Conservation (phyloP, 2,113 vertebrate genomes). For the Phyllostomus discolor region DNA sequence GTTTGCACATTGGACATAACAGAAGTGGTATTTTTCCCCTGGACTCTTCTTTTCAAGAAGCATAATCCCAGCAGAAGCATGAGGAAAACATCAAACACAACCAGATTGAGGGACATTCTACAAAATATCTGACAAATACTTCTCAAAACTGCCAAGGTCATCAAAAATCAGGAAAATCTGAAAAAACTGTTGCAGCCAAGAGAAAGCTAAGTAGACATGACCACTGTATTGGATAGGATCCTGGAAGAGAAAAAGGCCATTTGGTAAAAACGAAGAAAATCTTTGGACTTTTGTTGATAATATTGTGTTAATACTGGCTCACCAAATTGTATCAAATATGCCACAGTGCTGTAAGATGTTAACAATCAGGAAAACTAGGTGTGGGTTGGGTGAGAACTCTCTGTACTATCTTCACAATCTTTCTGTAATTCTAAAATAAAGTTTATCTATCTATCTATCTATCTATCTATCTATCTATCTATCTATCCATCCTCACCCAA, state of each 20-base stretch:
- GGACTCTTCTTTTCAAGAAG: background rate
- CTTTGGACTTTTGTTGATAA: background rate
- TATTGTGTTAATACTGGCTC: background rate
- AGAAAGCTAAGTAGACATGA: background rate
- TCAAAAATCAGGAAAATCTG: background rate
- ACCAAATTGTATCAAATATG: background rate
- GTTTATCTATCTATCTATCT: background rate
- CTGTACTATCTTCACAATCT: background rate
- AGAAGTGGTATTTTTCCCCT: background rate
- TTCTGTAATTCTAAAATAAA: background rate
- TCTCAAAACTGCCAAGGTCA: background rate
- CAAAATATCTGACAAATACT: background rate
- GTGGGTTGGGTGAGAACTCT: background rate
- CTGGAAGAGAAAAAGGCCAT: background rate
- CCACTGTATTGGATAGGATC: background rate
- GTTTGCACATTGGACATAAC: background rate
- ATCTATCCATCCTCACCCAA: no score
- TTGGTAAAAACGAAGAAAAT: background rate
- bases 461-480: no score
- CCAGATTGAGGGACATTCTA: background rate
- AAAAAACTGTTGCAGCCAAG: background rate
- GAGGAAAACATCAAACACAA: background rate
- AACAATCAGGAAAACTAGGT: no score
- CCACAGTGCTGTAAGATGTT: background rate
- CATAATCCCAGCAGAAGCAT: background rate